phyloP scores from a whole-genome alignment of 2,888 invertebrate genomes.

The Hylaea fasciaria region DNA sequence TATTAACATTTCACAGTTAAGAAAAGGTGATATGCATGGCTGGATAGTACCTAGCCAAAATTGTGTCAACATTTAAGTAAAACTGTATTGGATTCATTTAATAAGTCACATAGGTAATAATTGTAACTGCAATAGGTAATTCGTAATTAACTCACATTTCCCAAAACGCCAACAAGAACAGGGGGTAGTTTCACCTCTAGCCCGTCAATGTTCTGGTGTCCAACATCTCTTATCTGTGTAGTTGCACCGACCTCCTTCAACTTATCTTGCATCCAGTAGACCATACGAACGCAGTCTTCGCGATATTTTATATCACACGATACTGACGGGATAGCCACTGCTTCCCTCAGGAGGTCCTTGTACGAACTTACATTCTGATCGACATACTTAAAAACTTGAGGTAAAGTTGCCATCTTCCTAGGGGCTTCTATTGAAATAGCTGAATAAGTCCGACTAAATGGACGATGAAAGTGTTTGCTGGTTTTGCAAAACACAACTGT shows the following conservation, averaged over 20 bases:
- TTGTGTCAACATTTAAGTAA: no score
- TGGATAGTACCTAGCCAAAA: background rate
- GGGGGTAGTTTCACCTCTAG: slow-evolving; percentile 92
- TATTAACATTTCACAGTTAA: no score
- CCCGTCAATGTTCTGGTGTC: slow-evolving; percentile 90
- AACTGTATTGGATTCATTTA: no score
- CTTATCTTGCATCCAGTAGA: slow-evolving; percentile 90
- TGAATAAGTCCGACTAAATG: slow-evolving; percentile 51
- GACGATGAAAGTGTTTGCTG: slow-evolving; percentile 45
- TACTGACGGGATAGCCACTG: slow-evolving; percentile 97
- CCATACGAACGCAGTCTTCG: slow-evolving; percentile 92
- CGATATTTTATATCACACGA: slow-evolving; percentile 95
- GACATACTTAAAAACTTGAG: slow-evolving; percentile 87
- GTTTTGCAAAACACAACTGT: slow-evolving; percentile 43
- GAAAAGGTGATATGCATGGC: no score
- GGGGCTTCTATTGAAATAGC: slow-evolving; percentile 51
- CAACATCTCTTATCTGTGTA: slow-evolving; percentile 90
- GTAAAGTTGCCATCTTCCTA: slow-evolving; percentile 70
- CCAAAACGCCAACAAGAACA: slow-evolving; percentile 91
- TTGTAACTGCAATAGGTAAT: no score
- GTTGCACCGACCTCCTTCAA: slow-evolving; percentile 89
- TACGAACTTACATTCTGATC: slow-evolving; percentile 91
- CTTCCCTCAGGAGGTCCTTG: slow-evolving; percentile 91
- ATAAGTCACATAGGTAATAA: no score
- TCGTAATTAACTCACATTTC: slow-evolving; percentile 80